Conservation (phyloP, 2,888 invertebrate species). For the Bimastos eiseni region DNA sequence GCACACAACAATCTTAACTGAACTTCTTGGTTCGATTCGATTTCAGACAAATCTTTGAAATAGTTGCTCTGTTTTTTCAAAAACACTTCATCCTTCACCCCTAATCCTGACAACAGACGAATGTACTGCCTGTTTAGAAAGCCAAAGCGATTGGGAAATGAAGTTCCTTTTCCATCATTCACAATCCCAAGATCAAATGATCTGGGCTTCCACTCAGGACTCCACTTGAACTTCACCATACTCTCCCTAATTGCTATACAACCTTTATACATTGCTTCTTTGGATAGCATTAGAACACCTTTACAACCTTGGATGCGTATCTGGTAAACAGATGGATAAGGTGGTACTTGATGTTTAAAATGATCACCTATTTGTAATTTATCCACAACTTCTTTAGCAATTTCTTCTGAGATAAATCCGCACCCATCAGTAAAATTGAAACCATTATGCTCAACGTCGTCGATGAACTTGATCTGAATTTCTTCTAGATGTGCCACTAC, state of each 20-base stretch:
- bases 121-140: background rate
- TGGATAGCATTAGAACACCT: background rate
- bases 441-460: background rate
- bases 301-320: slow-evolving; percentile 2
- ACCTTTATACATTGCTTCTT: background rate
- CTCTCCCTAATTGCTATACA: background rate
- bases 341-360: background rate
- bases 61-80: background rate
- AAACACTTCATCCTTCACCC: background rate
- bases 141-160: slow-evolving; percentile 2
- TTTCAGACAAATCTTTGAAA: background rate
- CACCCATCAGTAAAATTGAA: background rate
- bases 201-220: background rate
- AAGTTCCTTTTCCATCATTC: background rate
- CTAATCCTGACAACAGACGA: background rate
- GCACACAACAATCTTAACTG: background rate
- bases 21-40: background rate
- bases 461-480: background rate
- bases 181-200: background rate
- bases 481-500: background rate
- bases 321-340: background rate
- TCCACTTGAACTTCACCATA: background rate
- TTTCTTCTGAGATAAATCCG: background rate
- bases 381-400: background rate
- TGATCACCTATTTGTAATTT: background rate